Conservation (phyloP, 2,888 invertebrate species). For the Hemistola chrysoprasaria region DNA sequence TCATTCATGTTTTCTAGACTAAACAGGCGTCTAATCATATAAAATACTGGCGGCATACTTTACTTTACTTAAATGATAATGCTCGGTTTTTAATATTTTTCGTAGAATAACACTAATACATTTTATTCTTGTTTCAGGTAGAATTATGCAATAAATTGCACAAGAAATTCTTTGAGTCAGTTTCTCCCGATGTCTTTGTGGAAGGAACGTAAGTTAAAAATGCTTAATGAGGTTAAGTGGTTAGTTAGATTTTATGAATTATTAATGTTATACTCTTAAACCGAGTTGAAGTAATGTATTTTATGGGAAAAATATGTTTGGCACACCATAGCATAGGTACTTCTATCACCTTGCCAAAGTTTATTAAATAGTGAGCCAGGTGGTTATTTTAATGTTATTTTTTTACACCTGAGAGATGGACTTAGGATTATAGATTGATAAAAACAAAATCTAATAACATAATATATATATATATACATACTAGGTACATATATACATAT, state of each 20-base stretch:
- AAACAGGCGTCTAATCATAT: too few relatives aligned
- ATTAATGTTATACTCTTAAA: constrained; percentile 8
- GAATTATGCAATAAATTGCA: constrained; percentile 81
- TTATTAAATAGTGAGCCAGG: not conserved
- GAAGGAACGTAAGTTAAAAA: constrained; percentile 71
- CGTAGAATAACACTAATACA: constrained; percentile 67
- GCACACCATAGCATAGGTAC: constrained; percentile 8
- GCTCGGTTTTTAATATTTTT: too few relatives aligned
- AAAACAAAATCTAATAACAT: too few relatives aligned
- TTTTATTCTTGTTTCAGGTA: constrained; percentile 81
- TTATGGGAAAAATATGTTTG: constrained; percentile 29
- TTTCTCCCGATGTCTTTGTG: constrained; percentile 53
- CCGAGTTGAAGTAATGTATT: constrained; percentile 23
- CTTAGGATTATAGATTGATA: too few relatives aligned
- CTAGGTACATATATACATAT: too few relatives aligned
- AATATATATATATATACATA: too few relatives aligned
- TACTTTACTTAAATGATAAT: too few relatives aligned
- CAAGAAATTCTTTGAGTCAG: constrained; percentile 69
- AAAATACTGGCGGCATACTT: too few relatives aligned
- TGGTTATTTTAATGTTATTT: not conserved
- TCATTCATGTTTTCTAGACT: too few relatives aligned
- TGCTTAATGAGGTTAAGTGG: constrained; percentile 49
- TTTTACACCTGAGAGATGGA: constrained; percentile 2
- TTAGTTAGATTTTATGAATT: constrained; percentile 30
- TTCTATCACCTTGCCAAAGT: constrained; percentile 9